Evolutionary conservation across 2,113 vertebrate genomes (phyloP), one percentile per base, ranked within the genome.

Genomic region (Canis aureus): DNA sequence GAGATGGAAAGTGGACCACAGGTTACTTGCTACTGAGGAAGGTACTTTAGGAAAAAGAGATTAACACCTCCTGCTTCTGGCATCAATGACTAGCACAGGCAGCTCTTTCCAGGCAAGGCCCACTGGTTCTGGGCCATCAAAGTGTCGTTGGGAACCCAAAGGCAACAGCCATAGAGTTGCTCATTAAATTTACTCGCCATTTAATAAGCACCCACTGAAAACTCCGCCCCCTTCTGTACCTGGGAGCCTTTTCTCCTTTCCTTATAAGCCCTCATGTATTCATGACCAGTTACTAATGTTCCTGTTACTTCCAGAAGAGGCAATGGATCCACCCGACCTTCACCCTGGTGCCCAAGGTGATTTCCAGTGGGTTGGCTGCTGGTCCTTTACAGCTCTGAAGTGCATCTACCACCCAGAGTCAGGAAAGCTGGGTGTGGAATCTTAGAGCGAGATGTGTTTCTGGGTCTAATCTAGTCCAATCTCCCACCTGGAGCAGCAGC

Each of bases 141-240:
- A 38, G 22, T n/a, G 35, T 64, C 83, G 11, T n/a, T 29, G 17
- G 62, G 57, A 79, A 60, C 5, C 38, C 25, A 23, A 89, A 10
- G 55, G 17, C 11, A 67, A 22, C 3, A 53, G 57, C 32, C 51
- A 71, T 53, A 22, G 12, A 79, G 43, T 27, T 51, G 43, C 83
- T 95, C 62, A 27, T 94, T 96, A 83, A 57, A 93, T 97, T 94
- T 93, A 91, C 97, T 95, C 92, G 96, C 69, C 82, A 87, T 87
- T 97, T 97, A 97, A 95, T 93, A 95, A 95, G 53, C 35, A 94
- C 82, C 64, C 76, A 84, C 43, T 74, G 35, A 86, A 94, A 96
- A 95, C 76, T 81, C 91, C 25, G 43, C 57, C 67, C 93, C 62
- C 81, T 98, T 96, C 86, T 60, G 13, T 9, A 91, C 67, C 57